Base-by-base conservation (phyloP, 2,797 vertebrate genomes). In the Xenentodon cancila region DNA sequence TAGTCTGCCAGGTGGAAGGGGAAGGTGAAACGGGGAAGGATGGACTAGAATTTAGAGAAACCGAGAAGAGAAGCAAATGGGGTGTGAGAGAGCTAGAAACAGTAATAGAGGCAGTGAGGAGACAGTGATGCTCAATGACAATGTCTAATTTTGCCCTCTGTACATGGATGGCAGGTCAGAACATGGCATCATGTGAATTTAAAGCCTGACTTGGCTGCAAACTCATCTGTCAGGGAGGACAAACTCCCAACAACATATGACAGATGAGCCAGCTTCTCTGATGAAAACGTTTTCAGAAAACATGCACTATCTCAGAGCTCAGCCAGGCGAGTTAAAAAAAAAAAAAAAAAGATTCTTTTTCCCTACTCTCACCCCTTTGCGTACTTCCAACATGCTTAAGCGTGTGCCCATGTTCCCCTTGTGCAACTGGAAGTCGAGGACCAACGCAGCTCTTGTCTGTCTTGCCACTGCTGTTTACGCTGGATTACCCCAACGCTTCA, bases 401-500 rank as follows among this genome's bases (percentile, higher is more conserved):
- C 17, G 13, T 64, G 74, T 51, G 79, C 44, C 34, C 34, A 19
- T 44, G 37, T 49, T 70, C 55, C 69, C 59, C 69, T 54, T 25
- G 60, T 74, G 70, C 79, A 69, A 78, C 73, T 77, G 68, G 58
- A 60, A 88, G 80, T 81, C 79, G 81, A 60, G 69, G 72, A 82
- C 65, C 82, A 59, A 80, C 80, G 80, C 80, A 37, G 71, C 79
- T 80, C 84, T 56, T 81, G 86, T 85, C 73, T 84, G 87, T 87
- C 86, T 83, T 86, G 68, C 71, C 62, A 61, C 79, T 88, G 86
- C 85, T 88, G 88, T 92, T 93, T 89, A 92, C 79, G 92, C 89
- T 92, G 91, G 89, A 93, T 93, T 93, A 93, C 89, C 89, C 85
- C 83, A 68, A 78, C 79, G 89, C 91, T 91, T 93, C 92, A 92